phyloP scores from a whole-genome alignment of 2,113 vertebrate genomes.

The Cranoglanis bouderius region DNA sequence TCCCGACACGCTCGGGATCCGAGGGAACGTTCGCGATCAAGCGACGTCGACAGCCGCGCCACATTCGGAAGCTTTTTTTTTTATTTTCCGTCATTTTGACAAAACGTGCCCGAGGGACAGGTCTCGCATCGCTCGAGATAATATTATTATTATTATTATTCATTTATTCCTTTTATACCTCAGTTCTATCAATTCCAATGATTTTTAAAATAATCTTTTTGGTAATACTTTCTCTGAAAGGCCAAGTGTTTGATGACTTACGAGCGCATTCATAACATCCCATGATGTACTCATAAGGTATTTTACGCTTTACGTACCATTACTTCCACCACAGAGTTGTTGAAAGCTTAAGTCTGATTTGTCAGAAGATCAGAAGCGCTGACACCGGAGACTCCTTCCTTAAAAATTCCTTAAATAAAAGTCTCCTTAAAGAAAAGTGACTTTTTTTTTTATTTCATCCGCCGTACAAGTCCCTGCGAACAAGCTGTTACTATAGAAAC shows the following conservation, averaged over 20 bases:
- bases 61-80: not conserved
- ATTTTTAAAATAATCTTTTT: not conserved
- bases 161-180: not conserved
- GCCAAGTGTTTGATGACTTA: not conserved
- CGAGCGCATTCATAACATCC: not conserved
- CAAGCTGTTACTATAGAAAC: not conserved
- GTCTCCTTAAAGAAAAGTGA: not conserved
- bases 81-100: not conserved
- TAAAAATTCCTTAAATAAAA: not conserved
- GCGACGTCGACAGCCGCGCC: not conserved
- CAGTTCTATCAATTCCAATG: not conserved
- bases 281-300: not conserved
- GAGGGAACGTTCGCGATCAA: constrained; percentile 3
- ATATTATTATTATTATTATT: not conserved
- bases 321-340: not conserved
- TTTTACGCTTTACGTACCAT: not conserved
- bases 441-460: no score
- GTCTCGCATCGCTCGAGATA: not conserved
- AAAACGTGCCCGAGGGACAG: not conserved
- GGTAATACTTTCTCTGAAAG: not conserved
- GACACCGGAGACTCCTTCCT: not conserved
- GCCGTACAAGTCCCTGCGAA: no score
- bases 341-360: not conserved
- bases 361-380: not conserved
- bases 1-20: not conserved